A percentile compares a stretch with the other conserved stretches of the same genome.
phyloP scores from a whole-genome alignment of 1,140 invertebrate genomes.

The Drosophila obscura region DNA sequence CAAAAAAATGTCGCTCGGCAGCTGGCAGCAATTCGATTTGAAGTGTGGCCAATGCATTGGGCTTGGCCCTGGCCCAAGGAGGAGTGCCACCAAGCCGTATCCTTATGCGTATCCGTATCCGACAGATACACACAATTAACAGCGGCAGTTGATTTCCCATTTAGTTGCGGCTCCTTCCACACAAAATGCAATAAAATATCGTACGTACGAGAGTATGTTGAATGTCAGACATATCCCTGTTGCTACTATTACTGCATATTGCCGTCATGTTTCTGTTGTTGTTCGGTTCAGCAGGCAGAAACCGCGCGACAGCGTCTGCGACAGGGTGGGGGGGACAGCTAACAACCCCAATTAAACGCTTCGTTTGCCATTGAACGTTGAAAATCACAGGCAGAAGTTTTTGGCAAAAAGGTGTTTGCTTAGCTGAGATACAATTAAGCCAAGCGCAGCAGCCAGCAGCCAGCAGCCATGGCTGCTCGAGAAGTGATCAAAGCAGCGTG shows the following conservation, averaged over 20 bases:
- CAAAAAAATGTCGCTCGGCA: conserved; percentile 24
- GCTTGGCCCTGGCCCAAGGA: background rate
- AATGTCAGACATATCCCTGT: conserved; percentile 42
- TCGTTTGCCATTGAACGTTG: conserved; percentile 38
- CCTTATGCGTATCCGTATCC: conserved; percentile 31
- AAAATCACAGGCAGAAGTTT: conserved; percentile 40
- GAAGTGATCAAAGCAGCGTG: conserved; percentile 24
- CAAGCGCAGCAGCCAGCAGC: conserved; percentile 43
- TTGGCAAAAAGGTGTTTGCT: conserved; percentile 74
- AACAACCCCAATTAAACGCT: conserved; percentile 80
- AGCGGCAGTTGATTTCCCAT: conserved; percentile 26
- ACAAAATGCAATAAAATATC: conserved; percentile 69
- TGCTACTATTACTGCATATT: no score
- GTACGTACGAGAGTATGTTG: conserved; percentile 29
- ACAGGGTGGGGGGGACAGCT: conserved; percentile 24
- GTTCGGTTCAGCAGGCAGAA: background rate
- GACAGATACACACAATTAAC: conserved; percentile 56
- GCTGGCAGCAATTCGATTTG: conserved; percentile 46
- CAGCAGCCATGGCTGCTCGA: conserved; percentile 3
- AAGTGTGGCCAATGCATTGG: conserved; percentile 71
- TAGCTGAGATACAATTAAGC: conserved; percentile 51
- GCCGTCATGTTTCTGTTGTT: no score
- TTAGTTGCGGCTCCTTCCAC: conserved; percentile 10
- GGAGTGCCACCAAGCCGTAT: conserved; percentile 29
- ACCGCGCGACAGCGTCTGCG: conserved; percentile 42